Evolutionary conservation across 2,797 vertebrate genomes (phyloP).

Genomic region (Sardinella longiceps): DNA sequence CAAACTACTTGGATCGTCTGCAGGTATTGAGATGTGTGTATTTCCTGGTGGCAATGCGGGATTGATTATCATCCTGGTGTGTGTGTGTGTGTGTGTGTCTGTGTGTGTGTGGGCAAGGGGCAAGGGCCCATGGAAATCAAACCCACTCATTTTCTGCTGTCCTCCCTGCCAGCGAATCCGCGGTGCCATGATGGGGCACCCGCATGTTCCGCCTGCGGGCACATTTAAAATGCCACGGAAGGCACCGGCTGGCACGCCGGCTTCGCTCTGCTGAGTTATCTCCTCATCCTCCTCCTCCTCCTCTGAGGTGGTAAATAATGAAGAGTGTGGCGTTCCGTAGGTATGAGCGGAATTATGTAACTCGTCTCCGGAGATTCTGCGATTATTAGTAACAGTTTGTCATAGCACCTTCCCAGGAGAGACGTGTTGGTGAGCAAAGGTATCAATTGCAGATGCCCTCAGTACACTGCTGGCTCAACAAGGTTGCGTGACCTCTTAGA

Average conservation of each 20-base stretch:
- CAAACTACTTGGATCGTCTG: not conserved
- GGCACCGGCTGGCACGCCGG: not conserved
- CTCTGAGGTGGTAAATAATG: not conserved
- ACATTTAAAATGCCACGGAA: slow-evolving; percentile 29
- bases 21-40: too few species aligned
- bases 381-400: slow-evolving; percentile 20
- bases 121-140: not conserved
- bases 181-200: not conserved
- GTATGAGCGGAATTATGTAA: not conserved
- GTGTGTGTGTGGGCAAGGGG: not conserved
- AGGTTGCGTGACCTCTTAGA: not conserved
- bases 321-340: not conserved
- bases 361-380: not conserved
- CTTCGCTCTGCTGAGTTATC: not conserved
- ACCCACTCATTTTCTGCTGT: not conserved
- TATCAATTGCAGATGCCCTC: slow-evolving; percentile 11
- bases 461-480: slow-evolving; percentile 12
- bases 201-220: not conserved
- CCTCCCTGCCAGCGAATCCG: not conserved
- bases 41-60: not conserved
- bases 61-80: not conserved
- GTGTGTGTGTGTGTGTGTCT: not conserved
- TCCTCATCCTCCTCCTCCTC: not conserved
- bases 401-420: not conserved
- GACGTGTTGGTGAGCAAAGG: not conserved